Base-by-base conservation (phyloP, 2,888 invertebrate genomes). In the Iphiclides podalirius region DNA sequence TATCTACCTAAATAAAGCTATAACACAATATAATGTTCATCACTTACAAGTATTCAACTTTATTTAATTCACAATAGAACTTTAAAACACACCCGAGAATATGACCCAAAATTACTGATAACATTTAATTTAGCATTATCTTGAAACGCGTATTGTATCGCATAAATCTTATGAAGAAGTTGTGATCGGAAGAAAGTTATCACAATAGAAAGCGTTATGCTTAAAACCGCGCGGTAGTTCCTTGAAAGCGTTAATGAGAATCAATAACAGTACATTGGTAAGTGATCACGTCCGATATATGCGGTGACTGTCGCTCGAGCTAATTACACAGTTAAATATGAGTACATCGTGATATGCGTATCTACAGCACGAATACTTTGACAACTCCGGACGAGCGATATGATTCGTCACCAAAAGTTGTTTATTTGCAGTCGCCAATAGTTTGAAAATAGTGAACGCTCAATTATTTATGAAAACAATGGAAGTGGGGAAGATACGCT, bases 181-280 rank as follows among this genome's bases (percentile, higher is more conserved):
- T 14, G 13, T 4, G 23, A 38, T 31, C 13, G 12, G 35, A 42
- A 17, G 42, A 48, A 42, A 48, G 37, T 33, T 31, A 48, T 49
- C 34, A 48, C 17, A 37, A 40, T 55, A 51, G 52, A 55, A 52
- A 55, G 48, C 46, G 53, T 47, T 36, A 50, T 39, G 47, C 47
- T 55, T 45, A 55, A 53, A 52, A 48, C n/a, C 35, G 49, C 37
- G 46, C 52, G 45, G 49, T 53, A 44, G 53, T 54, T 58, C 55
- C 55, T 54, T 35, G 46, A 53, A 55, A 53, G 44, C 47, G 40
- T 52, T 54, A 52, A 58, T 55, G 49, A 58, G 47, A 48, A 46
- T 40, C 44, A 44, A 35, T 50, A 50, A 50, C 50, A 44, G 50
- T 50, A 50, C 44, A 50, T 41, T 50, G 41, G 47, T 41, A 51